Evolutionary conservation across 2,888 invertebrate species (phyloP), one percentile per base, ranked within the genome.

Genomic region (Allolobophora icterica): DNA sequence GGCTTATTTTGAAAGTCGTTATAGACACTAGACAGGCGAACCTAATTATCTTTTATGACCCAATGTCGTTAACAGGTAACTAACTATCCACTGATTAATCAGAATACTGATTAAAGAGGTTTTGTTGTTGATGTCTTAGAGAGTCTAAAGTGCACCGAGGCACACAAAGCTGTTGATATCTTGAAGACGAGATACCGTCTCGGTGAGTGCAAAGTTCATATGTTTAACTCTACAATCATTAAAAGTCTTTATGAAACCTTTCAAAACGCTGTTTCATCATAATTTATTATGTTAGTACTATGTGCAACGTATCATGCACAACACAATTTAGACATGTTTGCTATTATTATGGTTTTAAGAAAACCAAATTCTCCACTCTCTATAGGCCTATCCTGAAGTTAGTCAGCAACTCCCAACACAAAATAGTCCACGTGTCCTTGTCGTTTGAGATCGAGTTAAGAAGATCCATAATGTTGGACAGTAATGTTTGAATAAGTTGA

Each of bases 151-250:
- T 87, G 87, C 87, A 87, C 19, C 24, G 87, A 87, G 1, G 87
- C 87, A 35, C 38, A 87, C 17, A 24, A 34, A 35, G 87, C 87
- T 1, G 87, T 87, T 87, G 87, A 38, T 24, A 87, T 87, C 11
- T 17, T 87, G 35, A 87, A 87, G 87, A 87, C 87, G 87, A 87
- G 87, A 87, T 87, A 87, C 35, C 87, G 87, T 8, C 87, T 87
- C 8, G 87, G 87, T 87, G 24, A 38, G 87, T 24, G 34, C 15
- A 38, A 71, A n/a, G 30, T n/a, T 71, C 71, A 71, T 30, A 52
- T 52, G 52, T 52, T n/a, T 71, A 71, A 30, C 8, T 71, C n/a
- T 71, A n/a, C 11, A 71, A n/a, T 71, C 71, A 71, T 71, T 11
- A n/a, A 11, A n/a, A 30, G 71, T n/a, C 11, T 45, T 45, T 45